Evolutionary conservation across 2,797 vertebrate species (phyloP), one percentile per base, ranked within the genome.

Genomic region (Aeoliscus strigatus): DNA sequence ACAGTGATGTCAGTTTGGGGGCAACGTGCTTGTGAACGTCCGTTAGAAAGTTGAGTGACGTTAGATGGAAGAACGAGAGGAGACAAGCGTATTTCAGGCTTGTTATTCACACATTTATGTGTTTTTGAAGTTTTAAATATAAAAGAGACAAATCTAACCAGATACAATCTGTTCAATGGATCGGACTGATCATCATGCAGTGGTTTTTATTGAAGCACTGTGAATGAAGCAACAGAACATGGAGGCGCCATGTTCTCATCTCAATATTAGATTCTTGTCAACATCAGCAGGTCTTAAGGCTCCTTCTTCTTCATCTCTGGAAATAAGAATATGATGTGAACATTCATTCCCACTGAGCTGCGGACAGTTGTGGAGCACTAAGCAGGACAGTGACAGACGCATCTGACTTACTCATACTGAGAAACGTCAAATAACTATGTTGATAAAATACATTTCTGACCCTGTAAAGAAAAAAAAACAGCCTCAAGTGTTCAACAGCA

Each of bases 241-340:
- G 27, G 28, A 14, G 47, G 40, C 60, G 51, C 29, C 53, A 45
- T 35, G 49, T 5, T 51, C 42, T 6, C 14, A 27, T 52, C 64
- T 49, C 42, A 75, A 34, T 38, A 53, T 68, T 50, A 80, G 42
- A 80, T 65, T 85, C 55, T 87, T 70, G 75, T 73, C 73, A 60
- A 70, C 77, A 59, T 73, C 81, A 40, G 72, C 73, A 31, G 80
- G 73, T 75, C 69, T 79, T 60, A 73, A 51, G 77, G 37, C 60
- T 75, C 73, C 70, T 64, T 52, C 69, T 75, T 83, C 84, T 86
- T 90, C 80, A 86, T 76, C 72, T 87, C 88, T 90, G 85, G 66
- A 90, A 89, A 86, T 50, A 71, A 85, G 46, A 80, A 66, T 50
- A 75, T 2, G 27, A 59, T 62, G 45, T 77, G 44, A 82, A 76